Base-by-base conservation (phyloP, 2,797 vertebrate species). In the Linurgus olivaceus region DNA sequence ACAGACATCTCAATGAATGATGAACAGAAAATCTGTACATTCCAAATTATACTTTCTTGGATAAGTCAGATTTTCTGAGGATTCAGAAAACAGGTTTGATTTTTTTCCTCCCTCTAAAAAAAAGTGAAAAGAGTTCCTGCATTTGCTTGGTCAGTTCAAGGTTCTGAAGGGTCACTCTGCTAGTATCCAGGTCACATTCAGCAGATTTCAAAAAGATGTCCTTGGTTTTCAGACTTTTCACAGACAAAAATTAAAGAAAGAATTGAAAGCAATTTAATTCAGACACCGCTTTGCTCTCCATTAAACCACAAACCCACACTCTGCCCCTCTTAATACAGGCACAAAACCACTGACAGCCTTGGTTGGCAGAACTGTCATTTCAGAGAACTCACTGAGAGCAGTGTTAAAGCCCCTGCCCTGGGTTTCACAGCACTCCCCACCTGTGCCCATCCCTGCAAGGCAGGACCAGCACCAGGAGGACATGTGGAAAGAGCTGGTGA, bases 71-170 rank as follows among this genome's bases (percentile, higher is more conserved):
- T 52, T 66, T 61, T 50, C 31, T 6, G 16, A 5, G 6, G 24
- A 68, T 38, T 59, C 38, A 29, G 31, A 42, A 52, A n/a, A 57
- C 3, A 40, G 10, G 2, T 17, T 21, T 57, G 31, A 0, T 21
- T 28, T 23, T 35, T 21, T 21, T 6, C 2, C 7, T 14, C 5
- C 24, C 5, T 47, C 10, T 38, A 37, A 72, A 50, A 29, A 23
- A 23, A 25, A 6, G 0, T 8, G 11, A 7, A 14, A 48, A 24
- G 9, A 40, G 4, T 24, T 44, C 17, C 7, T 6, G 3, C 9
- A 4, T 48, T 81, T 1, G 1, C n/a, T 62, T 29, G 42, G 17
- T 21, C 10, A 33, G 13, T 61, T 85, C 31, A 58, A 31, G 2
- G 7, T 31, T 81, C 16, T 68, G 15, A 38, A 20, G 14, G 6